A percentile compares a stretch with the other conserved stretches of the same genome.
Conservation (phyloP, 2,113 vertebrate species). For the Oncorhynchus keta region DNA sequence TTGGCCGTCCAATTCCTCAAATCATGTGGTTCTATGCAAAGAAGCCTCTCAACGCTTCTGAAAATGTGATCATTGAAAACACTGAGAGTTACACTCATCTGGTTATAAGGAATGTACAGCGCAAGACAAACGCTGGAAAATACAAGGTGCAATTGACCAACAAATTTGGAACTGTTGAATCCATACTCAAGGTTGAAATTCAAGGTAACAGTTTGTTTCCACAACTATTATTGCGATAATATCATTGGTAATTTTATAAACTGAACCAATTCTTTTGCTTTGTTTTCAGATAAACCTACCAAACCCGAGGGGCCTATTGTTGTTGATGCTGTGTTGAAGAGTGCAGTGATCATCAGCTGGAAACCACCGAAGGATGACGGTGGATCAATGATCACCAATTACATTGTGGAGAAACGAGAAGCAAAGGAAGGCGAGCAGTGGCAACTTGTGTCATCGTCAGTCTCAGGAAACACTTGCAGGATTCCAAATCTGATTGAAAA, state of each 20-base stretch:
- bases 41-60: slow-evolving; percentile 89
- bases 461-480: slow-evolving; percentile 90
- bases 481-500: slow-evolving; percentile 91
- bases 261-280: neutral
- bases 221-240: neutral
- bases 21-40: slow-evolving; percentile 97
- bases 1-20: slow-evolving; percentile 94
- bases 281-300: slow-evolving; percentile 88
- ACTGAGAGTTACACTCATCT: slow-evolving; percentile 96
- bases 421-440: slow-evolving; percentile 95
- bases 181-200: slow-evolving; percentile 89
- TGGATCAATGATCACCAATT: slow-evolving; percentile 93
- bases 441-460: slow-evolving; percentile 91
- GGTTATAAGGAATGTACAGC: slow-evolving; percentile 92
- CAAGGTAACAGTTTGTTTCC: slow-evolving; percentile 81
- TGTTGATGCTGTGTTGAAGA: slow-evolving; percentile 91
- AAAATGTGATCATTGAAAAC: slow-evolving; percentile 91
- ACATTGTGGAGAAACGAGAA: slow-evolving; percentile 94
- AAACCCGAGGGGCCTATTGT: slow-evolving; percentile 88
- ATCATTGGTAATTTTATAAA: neutral
- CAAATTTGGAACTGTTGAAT: slow-evolving; percentile 86
- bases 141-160: slow-evolving; percentile 98
- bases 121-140: slow-evolving; percentile 90
- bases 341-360: slow-evolving; percentile 95
- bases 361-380: slow-evolving; percentile 91